These are phyloP conservation scores for Camponotus floridanus DNA, from an alignment of 1,140 invertebrate species.

Conservation along the genomic window DNA sequence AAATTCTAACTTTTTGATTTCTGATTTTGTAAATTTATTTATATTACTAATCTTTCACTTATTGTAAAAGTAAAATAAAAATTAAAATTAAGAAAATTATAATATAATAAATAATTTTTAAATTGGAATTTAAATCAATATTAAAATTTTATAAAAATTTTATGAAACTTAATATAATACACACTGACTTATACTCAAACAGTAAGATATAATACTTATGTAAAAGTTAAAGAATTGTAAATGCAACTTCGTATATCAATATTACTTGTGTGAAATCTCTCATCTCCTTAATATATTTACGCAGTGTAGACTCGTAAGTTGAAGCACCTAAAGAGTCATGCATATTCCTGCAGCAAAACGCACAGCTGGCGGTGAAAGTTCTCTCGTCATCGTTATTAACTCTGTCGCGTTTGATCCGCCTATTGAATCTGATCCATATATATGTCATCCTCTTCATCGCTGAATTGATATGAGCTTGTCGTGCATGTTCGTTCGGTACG, in stretches of 20 bases:
- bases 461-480: constrained; percentile 48
- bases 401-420: constrained; percentile 66
- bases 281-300: background rate
- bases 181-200: background rate
- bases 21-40: background rate
- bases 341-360: constrained; percentile 31
- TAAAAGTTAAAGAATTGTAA: background rate
- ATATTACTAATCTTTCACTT: too few relatives aligned
- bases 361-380: constrained; percentile 61
- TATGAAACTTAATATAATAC: background rate
- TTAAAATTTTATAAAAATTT: too few relatives aligned
- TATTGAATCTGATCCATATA: constrained; percentile 25
- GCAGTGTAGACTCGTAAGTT: constrained; percentile 7
- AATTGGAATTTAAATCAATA: too few relatives aligned
- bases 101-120: too few relatives aligned
- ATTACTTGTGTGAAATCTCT: background rate
- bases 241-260: background rate
- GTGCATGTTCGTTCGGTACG: background rate
- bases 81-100: too few relatives aligned
- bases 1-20: background rate
- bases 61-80: too few relatives aligned
- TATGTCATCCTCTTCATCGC: constrained; percentile 40
- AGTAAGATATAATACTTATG: background rate
- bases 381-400: constrained; percentile 67
- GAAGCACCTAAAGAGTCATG: constrained; percentile 18